Evolutionary conservation across 1,140 invertebrate species (phyloP).

Genomic region (Eriosoma lanigerum): DNA sequence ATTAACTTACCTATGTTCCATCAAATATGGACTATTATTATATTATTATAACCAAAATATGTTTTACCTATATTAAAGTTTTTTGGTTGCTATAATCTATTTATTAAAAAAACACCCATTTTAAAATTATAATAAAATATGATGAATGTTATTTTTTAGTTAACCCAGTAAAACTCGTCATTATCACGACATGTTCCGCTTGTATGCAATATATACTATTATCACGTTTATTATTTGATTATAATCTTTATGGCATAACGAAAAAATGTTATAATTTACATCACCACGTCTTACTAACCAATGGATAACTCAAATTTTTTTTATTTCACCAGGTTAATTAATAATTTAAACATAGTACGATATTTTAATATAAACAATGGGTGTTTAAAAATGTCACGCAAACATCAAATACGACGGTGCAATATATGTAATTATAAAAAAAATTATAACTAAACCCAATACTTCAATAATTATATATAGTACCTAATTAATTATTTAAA

Average conservation of each 20-base stretch:
- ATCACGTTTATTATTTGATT: constrained; percentile 42
- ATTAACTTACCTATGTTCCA: no score
- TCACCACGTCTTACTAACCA: neutral
- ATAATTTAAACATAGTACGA: constrained; percentile 3
- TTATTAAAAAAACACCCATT: constrained; percentile 38
- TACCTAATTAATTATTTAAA: constrained; percentile 39
- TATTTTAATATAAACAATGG: constrained; percentile 22
- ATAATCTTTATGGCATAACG: constrained; percentile 10
- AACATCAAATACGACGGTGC: neutral
- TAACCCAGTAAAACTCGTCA: constrained; percentile 25
- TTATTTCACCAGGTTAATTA: neutral
- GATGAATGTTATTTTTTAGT: constrained; percentile 24
- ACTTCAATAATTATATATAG: neutral
- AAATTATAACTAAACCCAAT: neutral
- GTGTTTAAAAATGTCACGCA: constrained; percentile 36
- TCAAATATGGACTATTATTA: neutral
- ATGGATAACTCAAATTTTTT: constrained; percentile 1
- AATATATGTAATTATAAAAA: constrained; percentile 31
- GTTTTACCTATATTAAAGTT: constrained; percentile 35
- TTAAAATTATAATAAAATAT: constrained; percentile 24
- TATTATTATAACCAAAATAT: neutral
- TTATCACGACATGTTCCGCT: constrained; percentile 24
- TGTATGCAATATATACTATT: neutral
- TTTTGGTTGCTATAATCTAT: neutral
- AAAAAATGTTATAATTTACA: constrained; percentile 28